Conservation (phyloP, 1,140 invertebrate genomes). For the Polyergus mexicanus region DNA sequence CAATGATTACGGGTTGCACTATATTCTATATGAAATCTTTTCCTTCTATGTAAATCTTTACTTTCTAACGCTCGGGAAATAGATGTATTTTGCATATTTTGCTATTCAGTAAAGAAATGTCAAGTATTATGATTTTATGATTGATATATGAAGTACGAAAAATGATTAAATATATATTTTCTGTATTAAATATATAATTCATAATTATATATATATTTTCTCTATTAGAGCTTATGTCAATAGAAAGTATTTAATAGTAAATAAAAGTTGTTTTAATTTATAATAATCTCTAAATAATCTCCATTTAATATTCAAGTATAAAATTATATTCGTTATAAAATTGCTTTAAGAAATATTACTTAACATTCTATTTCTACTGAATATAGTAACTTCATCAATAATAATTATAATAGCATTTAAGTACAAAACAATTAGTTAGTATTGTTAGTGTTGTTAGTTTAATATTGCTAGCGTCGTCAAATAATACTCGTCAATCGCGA, state of each 20-base stretch:
- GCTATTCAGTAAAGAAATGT: not conserved
- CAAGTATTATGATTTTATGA: not conserved
- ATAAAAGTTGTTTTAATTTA: not conserved
- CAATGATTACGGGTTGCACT: not conserved
- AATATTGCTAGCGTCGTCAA: conserved; percentile 43
- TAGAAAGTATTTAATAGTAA: not conserved
- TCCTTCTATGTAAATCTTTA: not conserved
- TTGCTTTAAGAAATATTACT: not conserved
- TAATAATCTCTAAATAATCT: not conserved
- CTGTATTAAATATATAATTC: not conserved
- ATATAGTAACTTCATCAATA: conserved; percentile 24
- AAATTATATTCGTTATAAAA: not conserved
- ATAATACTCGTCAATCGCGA: conserved; percentile 69
- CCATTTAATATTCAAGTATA: not conserved
- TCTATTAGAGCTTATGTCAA: not conserved
- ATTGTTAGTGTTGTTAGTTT: too few relatives aligned
- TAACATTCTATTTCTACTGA: not conserved
- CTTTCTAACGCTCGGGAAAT: not conserved
- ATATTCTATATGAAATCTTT: not conserved
- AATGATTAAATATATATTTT: not conserved
- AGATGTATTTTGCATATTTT: not conserved
- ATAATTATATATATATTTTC: not conserved
- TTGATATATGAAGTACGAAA: not conserved
- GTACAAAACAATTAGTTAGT: conserved; percentile 34
- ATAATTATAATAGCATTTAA: conserved; percentile 30